Conservation (phyloP, 2,888 invertebrate genomes). For the Cheilosia grossa region DNA sequence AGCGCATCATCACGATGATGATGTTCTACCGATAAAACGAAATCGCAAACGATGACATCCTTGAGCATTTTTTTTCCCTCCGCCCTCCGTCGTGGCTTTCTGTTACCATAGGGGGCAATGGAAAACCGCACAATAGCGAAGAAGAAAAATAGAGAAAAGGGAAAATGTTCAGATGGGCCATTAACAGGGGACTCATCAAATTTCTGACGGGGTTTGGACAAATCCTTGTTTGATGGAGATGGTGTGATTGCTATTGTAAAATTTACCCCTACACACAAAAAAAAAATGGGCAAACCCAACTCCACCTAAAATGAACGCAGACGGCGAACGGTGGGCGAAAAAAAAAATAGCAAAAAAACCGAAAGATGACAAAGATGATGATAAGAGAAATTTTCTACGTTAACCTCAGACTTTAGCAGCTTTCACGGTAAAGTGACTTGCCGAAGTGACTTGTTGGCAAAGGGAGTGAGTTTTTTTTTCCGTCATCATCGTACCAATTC, state of each 20-base stretch:
- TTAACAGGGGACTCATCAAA: conserved; percentile 74
- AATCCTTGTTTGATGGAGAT: conserved; percentile 71
- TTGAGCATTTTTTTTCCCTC: conserved; percentile 35
- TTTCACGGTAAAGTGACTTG: conserved; percentile 73
- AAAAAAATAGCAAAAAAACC: background rate
- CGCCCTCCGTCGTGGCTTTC: conserved; percentile 8
- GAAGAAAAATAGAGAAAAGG: conserved; percentile 5
- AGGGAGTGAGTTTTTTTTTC: conserved; percentile 18
- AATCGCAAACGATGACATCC: conserved; percentile 68
- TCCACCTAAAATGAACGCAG: conserved; percentile 1
- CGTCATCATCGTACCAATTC: conserved; percentile 10
- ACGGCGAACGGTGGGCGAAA: conserved; percentile 9
- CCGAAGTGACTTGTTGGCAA: conserved; percentile 64
- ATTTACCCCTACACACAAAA: conserved; percentile 1
- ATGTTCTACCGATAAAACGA: conserved; percentile 56
- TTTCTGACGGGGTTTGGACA: conserved; percentile 73
- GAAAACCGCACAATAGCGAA: conserved; percentile 13
- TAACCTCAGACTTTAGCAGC: conserved; percentile 71
- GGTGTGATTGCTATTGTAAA: conserved; percentile 70
- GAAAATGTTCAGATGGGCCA: conserved; percentile 63
- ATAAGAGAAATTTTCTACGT: conserved; percentile 69
- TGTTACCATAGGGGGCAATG: background rate
- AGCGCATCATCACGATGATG: conserved; percentile 68
- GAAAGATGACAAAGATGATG: conserved; percentile 71
- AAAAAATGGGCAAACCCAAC: conserved; percentile 25